A percentile compares a stretch with the other conserved stretches of the same genome.
These are phyloP conservation scores for Eurystomus gularis DNA, from an alignment of 2,113 vertebrate genomes.

Conservation along the genomic window DNA sequence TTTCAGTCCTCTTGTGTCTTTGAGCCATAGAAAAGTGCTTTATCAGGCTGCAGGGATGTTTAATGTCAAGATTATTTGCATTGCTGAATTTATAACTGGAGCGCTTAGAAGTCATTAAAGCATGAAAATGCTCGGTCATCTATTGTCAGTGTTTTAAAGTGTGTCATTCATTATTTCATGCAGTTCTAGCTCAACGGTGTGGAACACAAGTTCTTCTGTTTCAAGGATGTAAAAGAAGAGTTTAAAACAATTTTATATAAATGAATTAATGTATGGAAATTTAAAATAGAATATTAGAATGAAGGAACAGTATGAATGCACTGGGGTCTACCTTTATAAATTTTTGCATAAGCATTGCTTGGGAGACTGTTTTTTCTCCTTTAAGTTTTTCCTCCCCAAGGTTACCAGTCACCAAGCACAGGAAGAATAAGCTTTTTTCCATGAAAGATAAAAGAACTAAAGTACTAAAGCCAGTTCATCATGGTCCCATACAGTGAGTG, in stretches of 20 bases:
- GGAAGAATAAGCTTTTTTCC: neutral
- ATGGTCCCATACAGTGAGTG: neutral
- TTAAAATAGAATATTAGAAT: neutral
- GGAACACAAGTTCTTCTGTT: neutral
- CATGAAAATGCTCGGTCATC: neutral
- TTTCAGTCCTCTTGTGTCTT: neutral
- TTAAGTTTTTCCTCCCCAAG: neutral
- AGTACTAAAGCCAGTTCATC: neutral
- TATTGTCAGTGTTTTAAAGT: neutral
- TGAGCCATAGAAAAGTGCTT: neutral
- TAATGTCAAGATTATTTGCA: neutral
- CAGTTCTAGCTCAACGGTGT: neutral
- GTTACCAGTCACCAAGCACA: neutral
- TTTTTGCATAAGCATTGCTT: neutral
- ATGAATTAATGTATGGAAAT: neutral
- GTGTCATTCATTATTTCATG: neutral
- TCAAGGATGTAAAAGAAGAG: neutral
- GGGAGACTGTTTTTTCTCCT: neutral
- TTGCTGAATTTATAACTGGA: neutral
- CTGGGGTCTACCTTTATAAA: neutral
- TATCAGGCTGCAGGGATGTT: neutral
- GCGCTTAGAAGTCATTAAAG: neutral
- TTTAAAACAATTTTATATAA: neutral
- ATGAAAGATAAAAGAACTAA: neutral
- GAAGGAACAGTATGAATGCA: neutral